Percentiles rank a stretch among this genome's conserved stretches.
Conservation (phyloP, 1,140 invertebrate genomes). For the Drosophila repletoides region DNA sequence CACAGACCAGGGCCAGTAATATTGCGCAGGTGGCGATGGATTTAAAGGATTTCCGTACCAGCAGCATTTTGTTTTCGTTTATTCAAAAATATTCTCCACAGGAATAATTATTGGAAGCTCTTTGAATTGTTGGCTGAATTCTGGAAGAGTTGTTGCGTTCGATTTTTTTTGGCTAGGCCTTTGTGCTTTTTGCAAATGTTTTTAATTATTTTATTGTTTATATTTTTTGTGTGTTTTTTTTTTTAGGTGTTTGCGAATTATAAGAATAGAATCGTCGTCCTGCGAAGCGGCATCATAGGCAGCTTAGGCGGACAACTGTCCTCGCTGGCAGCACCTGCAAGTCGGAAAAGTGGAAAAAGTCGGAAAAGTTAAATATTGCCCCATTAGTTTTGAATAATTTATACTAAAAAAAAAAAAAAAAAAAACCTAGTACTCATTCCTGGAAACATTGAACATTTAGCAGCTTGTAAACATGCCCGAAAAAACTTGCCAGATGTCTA, state of each 20-base stretch:
- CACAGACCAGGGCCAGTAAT: conserved; percentile 53
- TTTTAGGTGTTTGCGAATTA: background rate
- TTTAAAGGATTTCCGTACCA: conserved; percentile 41
- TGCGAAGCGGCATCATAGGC: conserved; percentile 23
- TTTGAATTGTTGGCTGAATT: conserved; percentile 36
- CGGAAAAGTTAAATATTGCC: too few species aligned
- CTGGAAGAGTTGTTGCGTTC: conserved; percentile 70
- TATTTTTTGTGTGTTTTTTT: conserved; percentile 19
- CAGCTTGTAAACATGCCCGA: conserved; percentile 10
- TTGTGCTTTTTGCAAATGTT: conserved; percentile 48
- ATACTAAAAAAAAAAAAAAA: background rate
- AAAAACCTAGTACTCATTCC: background rate
- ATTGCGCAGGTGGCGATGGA: conserved; percentile 48
- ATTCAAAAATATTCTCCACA: too few species aligned
- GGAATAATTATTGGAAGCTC: too few species aligned
- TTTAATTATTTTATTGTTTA: too few species aligned
- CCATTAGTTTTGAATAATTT: background rate
- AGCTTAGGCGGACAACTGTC: background rate
- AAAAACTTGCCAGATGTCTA: conserved; percentile 24
- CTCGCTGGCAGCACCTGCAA: conserved; percentile 4
- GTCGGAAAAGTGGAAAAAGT: background rate
- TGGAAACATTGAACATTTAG: background rate
- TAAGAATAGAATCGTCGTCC: conserved; percentile 17
- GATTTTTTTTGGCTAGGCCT: conserved; percentile 56
- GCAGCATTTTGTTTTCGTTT: conserved; percentile 36